Evolutionary conservation across 2,888 invertebrate species (phyloP), one percentile per base, ranked within the genome.

Genomic region (Stenichneumon culpator): DNA sequence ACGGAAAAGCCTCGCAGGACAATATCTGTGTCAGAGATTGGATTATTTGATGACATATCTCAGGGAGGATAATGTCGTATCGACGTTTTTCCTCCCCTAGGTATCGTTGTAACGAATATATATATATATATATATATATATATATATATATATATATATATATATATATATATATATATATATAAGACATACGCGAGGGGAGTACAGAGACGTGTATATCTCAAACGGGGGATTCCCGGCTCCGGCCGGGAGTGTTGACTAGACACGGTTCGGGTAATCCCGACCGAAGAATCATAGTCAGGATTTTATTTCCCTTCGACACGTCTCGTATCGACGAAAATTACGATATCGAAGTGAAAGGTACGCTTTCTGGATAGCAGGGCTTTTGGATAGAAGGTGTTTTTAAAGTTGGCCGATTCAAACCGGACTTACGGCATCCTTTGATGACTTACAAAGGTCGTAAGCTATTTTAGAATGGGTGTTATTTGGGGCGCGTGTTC

Each of bases 41-140:
- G 83, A 83, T 73, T 82, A 82, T 78, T 68, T 79, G 74, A 74
- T 73, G 83, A 79, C 74, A 83, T 83, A 83, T 83, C 69, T 83
- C 79, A 74, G 63, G 6, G 60, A 74, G 74, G 79, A 83, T 83
- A 79, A 74, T 74, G 73, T 74, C 69, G 60, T 75, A 83, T 79
- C 74, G 68, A 74, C 74, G 68, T 83, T 79, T 79, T 79, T 60
- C 69, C 67, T 79, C 54, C 74, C 60, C 22, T 47, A 57, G 69
- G 63, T 73, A 79, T 65, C 75, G 39, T 63, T 25, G 22, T 67
- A 75, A 75, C 75, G 36, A 32, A 32, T 14, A 44, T 28, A 3
- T 16, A 44, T 44, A 44, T 44, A 74, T 44, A 36, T 68, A 68
- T 74, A 81, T 32, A 82, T 47, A 73, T 60, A 68, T 73, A 67